A percentile compares a stretch with the other conserved stretches of the same genome.
These are phyloP conservation scores for Setophaga kirtlandii DNA, from an alignment of 2,113 vertebrate genomes.

Conservation along the genomic window DNA sequence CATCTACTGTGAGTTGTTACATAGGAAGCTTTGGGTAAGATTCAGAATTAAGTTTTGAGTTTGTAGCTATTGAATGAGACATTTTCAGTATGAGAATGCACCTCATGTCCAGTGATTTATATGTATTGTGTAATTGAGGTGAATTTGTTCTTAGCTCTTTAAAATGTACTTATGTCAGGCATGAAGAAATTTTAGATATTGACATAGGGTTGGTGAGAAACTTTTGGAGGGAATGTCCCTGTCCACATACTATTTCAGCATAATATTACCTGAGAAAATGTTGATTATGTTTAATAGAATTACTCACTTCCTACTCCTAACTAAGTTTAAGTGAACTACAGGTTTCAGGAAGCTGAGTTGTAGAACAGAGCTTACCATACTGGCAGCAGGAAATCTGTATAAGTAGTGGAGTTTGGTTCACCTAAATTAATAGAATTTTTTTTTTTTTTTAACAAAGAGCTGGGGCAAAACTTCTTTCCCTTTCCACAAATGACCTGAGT, in stretches of 20 bases:
- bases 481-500: not conserved
- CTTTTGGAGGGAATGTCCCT: not conserved
- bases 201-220: not conserved
- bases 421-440: not conserved
- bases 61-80: not conserved
- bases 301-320: not conserved
- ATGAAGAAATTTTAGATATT: not conserved
- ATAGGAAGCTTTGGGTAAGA: not conserved
- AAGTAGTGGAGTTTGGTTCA: not conserved
- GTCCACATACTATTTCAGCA: not conserved
- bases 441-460: not conserved
- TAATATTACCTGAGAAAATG: not conserved
- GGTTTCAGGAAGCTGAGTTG: not conserved
- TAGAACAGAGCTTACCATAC: not conserved
- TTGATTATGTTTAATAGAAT: not conserved
- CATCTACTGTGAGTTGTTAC: not conserved
- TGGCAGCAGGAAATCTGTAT: not conserved
- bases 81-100: not conserved
- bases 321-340: not conserved
- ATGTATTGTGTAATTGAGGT: not conserved
- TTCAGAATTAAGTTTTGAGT: not conserved
- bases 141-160: not conserved
- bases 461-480: not conserved
- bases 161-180: not conserved
- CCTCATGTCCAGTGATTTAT: not conserved